Conservation (phyloP, 2,113 vertebrate genomes). For the Glareola pratincola region DNA sequence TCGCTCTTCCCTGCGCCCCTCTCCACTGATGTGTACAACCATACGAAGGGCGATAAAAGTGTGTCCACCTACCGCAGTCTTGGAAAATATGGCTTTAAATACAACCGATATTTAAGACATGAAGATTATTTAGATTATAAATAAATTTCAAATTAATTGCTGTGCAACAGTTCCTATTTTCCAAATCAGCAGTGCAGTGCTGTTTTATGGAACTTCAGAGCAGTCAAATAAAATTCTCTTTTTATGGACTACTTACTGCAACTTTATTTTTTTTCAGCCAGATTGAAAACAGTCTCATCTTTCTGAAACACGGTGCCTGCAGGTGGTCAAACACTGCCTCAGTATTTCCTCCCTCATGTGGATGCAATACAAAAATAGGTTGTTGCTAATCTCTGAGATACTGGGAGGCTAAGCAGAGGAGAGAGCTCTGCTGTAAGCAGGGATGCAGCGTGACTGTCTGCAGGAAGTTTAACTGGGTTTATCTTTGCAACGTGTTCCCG, state of each 20-base stretch:
- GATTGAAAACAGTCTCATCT: not conserved
- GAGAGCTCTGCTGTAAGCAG: not conserved
- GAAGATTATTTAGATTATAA: not conserved
- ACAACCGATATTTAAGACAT: not conserved
- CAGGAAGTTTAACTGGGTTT: not conserved
- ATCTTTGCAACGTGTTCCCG: not conserved
- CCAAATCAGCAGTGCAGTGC: not conserved
- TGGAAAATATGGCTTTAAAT: not conserved
- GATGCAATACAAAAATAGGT: slow-evolving; percentile 63
- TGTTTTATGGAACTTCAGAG: not conserved
- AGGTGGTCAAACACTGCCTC: not conserved
- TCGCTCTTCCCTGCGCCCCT: fast-evolving
- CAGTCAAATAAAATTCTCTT: not conserved
- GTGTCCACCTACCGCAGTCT: not conserved
- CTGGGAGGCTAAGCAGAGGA: not conserved
- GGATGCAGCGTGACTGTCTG: not conserved
- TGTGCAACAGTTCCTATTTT: not conserved
- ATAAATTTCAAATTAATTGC: not conserved
- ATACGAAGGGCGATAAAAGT: not conserved
- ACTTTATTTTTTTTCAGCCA: not conserved
- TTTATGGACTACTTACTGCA: not conserved
- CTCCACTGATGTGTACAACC: not conserved
- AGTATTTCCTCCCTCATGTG: not conserved
- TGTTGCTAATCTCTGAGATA: slow-evolving; percentile 60
- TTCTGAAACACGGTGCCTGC: not conserved